A percentile compares a stretch with the other conserved stretches of the same genome.
Evolutionary conservation across 2,797 vertebrate species (phyloP).

Genomic region (Mormyrus proboscirostris): DNA sequence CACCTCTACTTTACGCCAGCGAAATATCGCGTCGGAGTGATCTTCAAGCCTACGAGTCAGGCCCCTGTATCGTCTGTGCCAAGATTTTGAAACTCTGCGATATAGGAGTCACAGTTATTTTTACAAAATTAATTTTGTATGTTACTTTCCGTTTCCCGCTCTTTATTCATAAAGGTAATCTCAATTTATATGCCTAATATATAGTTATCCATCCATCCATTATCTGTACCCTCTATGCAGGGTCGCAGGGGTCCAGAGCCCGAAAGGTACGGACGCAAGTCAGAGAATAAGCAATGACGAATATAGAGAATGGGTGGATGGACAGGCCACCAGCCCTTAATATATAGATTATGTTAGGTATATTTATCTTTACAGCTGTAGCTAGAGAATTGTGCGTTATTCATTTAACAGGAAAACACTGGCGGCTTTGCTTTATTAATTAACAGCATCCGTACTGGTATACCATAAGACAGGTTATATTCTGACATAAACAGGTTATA

Average conservation of each 20-base stretch:
- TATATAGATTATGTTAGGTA: neutral
- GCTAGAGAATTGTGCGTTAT: neutral
- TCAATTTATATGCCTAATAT: neutral
- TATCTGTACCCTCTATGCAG: neutral
- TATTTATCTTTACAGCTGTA: neutral
- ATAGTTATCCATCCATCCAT: neutral
- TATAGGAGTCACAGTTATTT: neutral
- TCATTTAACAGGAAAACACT: neutral
- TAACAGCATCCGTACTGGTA: neutral
- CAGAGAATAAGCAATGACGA: neutral
- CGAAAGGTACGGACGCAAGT: neutral
- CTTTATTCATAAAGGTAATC: neutral
- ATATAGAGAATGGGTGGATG: neutral
- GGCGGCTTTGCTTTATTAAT: neutral
- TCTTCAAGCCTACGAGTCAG: neutral
- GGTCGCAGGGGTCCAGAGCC: neutral
- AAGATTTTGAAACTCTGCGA: neutral
- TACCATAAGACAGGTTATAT: neutral
- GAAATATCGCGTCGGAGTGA: neutral
- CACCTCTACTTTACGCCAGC: neutral
- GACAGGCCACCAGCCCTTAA: neutral
- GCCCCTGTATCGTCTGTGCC: neutral
- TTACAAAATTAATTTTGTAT: neutral
- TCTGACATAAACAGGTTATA: neutral
- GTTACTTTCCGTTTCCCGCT: neutral